Conservation (phyloP, 1,140 invertebrate species). For the Tenebrio molitor region DNA sequence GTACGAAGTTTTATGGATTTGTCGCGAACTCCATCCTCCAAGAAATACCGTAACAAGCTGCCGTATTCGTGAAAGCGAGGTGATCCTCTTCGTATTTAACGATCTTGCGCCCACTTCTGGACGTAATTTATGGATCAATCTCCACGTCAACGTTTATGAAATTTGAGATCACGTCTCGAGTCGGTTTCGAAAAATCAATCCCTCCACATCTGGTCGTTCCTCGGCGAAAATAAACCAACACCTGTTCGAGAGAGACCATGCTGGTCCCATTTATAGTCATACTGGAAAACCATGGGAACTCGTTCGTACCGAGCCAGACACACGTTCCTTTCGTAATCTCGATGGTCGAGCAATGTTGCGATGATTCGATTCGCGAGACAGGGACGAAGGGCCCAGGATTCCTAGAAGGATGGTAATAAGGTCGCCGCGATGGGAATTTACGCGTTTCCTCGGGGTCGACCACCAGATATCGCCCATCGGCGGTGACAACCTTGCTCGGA, state of each 20-base stretch:
- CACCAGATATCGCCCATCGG: background rate
- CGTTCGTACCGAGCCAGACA: slow-evolving; percentile 8
- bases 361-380: background rate
- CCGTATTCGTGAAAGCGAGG: no score
- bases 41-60: no score
- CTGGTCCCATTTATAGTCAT: slow-evolving; percentile 34
- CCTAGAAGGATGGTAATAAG: background rate
- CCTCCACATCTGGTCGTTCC: slow-evolving; percentile 9
- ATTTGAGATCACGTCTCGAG: no score
- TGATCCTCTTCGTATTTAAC: no score
- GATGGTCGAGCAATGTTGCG: background rate
- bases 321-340: slow-evolving; percentile 20
- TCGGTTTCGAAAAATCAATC: slow-evolving; percentile 11
- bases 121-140: no score
- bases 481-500: slow-evolving; percentile 16
- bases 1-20: no score
- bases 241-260: slow-evolving; percentile 16
- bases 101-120: no score
- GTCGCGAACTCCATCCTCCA: no score
- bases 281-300: slow-evolving; percentile 35
- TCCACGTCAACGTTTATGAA: no score
- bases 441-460: background rate
- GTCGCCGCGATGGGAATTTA: background rate
- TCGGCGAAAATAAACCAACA: slow-evolving; percentile 18
- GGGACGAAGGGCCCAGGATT: background rate